These are phyloP conservation scores for Ormyrus thymus DNA, from an alignment of 2,888 invertebrate genomes.

Conservation along the genomic window DNA sequence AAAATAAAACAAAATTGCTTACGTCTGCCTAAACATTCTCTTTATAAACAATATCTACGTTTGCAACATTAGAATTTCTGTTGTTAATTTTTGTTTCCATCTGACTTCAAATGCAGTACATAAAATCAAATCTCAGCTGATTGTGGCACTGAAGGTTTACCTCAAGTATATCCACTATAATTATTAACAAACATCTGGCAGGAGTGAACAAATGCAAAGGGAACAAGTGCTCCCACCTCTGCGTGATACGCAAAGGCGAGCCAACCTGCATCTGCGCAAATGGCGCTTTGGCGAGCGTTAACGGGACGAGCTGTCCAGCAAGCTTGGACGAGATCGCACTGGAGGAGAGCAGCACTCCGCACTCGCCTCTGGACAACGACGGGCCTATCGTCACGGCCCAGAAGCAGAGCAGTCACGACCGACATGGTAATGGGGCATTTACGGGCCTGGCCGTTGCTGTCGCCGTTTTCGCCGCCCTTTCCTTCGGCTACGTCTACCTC, in stretches of 20 bases:
- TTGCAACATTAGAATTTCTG: no score
- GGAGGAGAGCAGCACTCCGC: slow-evolving; percentile 4
- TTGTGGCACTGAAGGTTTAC: no score
- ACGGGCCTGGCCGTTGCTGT: slow-evolving; percentile 60
- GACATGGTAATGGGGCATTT: slow-evolving; percentile 32
- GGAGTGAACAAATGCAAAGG: slow-evolving; percentile 76
- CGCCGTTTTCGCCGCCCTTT: slow-evolving; percentile 53
- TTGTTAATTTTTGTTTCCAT: no score
- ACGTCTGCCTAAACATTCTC: no score
- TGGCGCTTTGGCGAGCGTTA: slow-evolving; percentile 68
- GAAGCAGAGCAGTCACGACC: neutral
- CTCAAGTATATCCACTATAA: no score
- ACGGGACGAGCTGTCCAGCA: slow-evolving; percentile 50
- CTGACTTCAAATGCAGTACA: no score
- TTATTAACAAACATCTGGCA: neutral
- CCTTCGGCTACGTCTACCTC: slow-evolving; percentile 63
- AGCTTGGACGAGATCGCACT: slow-evolving; percentile 2
- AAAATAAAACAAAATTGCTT: no score
- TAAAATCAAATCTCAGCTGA: no score
- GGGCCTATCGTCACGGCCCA: slow-evolving; percentile 21
- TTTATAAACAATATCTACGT: no score
- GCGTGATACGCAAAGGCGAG: slow-evolving; percentile 75
- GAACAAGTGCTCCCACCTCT: slow-evolving; percentile 79
- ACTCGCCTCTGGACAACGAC: neutral
- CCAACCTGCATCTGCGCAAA: slow-evolving; percentile 79